Conservation (phyloP, 2,888 invertebrate species). For the Allolobophora icterica region DNA sequence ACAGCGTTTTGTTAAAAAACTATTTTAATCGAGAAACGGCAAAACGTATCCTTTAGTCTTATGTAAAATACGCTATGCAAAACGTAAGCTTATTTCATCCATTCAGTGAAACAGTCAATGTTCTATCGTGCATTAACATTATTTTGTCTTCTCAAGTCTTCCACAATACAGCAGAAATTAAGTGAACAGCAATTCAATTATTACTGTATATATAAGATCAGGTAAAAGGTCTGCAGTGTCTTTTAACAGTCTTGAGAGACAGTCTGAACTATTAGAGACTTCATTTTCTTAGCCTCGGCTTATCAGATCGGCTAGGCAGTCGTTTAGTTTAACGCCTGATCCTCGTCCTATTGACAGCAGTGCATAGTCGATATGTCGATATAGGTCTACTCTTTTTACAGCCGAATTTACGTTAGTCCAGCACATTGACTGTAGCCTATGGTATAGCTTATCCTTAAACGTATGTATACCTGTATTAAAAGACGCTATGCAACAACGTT, state of each 20-base stretch:
- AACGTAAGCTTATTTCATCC: neutral
- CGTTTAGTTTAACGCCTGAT: too few relatives aligned
- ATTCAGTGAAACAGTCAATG: neutral
- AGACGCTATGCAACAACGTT: neutral
- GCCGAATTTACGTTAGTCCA: too few relatives aligned
- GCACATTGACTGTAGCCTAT: neutral
- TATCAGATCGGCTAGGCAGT: neutral
- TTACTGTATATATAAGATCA: neutral
- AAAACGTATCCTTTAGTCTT: neutral
- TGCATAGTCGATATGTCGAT: neutral
- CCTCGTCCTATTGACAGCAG: neutral
- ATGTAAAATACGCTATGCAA: neutral
- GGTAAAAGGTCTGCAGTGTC: neutral
- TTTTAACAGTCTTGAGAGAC: neutral
- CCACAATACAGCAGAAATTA: neutral
- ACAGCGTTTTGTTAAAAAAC: neutral
- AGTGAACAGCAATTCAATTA: neutral
- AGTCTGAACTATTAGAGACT: neutral
- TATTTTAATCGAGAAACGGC: neutral
- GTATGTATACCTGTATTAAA: neutral
- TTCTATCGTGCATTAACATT: neutral
- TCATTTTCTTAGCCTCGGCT: neutral
- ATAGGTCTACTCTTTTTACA: too few relatives aligned
- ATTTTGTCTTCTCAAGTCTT: too few relatives aligned
- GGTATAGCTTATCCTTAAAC: neutral